Base-by-base conservation (phyloP, 2,113 vertebrate species). In the Amphiprion ocellaris region DNA sequence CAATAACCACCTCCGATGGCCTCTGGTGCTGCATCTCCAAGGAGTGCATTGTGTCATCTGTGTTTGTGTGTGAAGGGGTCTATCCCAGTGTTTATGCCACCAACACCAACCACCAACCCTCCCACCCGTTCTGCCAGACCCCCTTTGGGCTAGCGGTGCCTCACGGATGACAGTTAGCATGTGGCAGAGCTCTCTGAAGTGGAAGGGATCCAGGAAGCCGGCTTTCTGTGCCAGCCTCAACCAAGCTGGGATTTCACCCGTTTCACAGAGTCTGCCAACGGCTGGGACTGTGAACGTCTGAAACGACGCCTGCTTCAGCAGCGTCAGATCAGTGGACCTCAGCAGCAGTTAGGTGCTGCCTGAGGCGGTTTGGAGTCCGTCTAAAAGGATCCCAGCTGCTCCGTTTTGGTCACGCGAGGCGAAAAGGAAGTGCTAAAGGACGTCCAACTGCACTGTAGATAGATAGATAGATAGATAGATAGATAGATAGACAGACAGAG, bases 121-220 rank as follows among this genome's bases (percentile, higher is more conserved):
- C 41, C 46, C 72, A 47, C 80, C 58, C 58, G 9, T 63, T 75
- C 70, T 82, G 71, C 82, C 82, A 84, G 84, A 77, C 74, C 81
- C 83, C 86, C 88, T 52, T 79, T 85, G 84, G 89, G 91, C 85
- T 83, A 37, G 73, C 87, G 62, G 76, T 85, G 89, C 87, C 85
- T 94, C 78, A 23, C 75, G 85, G 90, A 90, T 93, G 95, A 94
- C 95, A 94, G 92, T 89, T 85, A 94, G 90, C 94, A 95, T 94
- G 94, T 94, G 94, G 93, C 85, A 72, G 85, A 79, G 87, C 92
- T 92, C 92, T 91, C 87, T 86, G 91, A 90, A 85, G 90, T 94
- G 94, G 94, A 95, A 91, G 77, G 44, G 63, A 79, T 93, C 95
- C 95, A 95, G 90, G 85, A 93, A 59, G 83, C 83, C 39, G 70